phyloP scores from a whole-genome alignment of 2,113 vertebrate genomes.

The Xenus cinereus region DNA sequence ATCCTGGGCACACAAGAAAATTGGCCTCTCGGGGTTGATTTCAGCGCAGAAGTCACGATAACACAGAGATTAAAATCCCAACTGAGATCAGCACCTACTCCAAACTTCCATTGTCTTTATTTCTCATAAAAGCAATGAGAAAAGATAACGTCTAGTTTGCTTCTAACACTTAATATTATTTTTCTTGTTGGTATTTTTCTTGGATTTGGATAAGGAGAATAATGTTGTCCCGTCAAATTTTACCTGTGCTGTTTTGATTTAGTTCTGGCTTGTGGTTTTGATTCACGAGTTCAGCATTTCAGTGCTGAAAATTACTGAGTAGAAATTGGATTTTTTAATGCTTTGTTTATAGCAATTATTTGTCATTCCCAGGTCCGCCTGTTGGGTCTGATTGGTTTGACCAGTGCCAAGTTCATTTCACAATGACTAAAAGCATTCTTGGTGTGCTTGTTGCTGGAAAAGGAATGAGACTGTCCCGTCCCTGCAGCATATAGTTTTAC shows the following conservation, averaged over 20 bases:
- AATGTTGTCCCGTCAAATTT: neutral
- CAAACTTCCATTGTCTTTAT: neutral
- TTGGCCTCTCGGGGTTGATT: neutral
- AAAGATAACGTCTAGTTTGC: neutral
- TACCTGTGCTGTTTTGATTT: neutral
- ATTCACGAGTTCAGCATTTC: neutral
- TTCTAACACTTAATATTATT: neutral
- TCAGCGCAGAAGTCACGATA: neutral
- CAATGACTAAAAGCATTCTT: neutral
- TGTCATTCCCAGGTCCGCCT: neutral
- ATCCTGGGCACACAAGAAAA: neutral
- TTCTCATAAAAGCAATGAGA: neutral
- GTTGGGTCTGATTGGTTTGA: neutral
- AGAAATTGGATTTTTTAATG: neutral
- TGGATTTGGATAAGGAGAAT: neutral
- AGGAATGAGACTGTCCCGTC: neutral
- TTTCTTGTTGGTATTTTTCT: neutral
- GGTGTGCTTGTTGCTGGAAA: neutral
- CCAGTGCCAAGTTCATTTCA: neutral
- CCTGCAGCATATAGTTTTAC: neutral
- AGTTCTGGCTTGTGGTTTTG: neutral
- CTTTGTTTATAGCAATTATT: neutral
- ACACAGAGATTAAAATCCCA: neutral
- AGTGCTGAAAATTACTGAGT: neutral
- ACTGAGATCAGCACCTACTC: neutral